Evolutionary conservation across 2,888 invertebrate genomes (phyloP), one percentile per base, ranked within the genome.

Genomic region (Pyralis farinalis): DNA sequence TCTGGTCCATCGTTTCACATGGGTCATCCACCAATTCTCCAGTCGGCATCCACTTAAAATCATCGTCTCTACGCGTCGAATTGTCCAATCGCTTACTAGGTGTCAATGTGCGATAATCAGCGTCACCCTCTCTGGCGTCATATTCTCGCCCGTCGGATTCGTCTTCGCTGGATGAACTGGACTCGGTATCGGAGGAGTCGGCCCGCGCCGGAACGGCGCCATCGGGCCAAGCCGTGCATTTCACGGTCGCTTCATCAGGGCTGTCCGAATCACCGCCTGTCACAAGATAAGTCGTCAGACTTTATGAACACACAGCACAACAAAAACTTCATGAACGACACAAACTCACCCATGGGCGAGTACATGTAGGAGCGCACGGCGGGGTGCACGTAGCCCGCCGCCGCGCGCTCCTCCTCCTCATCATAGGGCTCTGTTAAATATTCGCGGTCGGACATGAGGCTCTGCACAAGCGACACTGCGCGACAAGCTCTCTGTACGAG

Each of bases 31-130:
- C 76, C 59, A 78, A 70, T 43, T 73, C 81, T 44, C 62, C 77
- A 8, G 74, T 72, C 6, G 87, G 90, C 73, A 93, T 90, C 93
- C 93, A 93, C 77, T 91, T 92, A 72, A 93, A 93, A 71, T 92
- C 92, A 68, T 91, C 91, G 70, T 92, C 92, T 64, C 93, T 92
- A 45, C 92, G 83, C 7, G 92, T 92, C 33, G 92, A 91, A 63
- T 91, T 90, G 69, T 92, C 92, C 27, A 78, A 55, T 27, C 80
- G 73, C 51, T 71, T 72, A 46, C 64, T 78, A 9, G 88, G 88
- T 16, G 88, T 88, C 48, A 86, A 55, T 10, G 87, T 88, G 28
- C 75, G 77, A 70, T 93, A 93, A 65, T 93, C 92, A 53, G 89
- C 90, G 63, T 91, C 91, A 65, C 90, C 91, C 45, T 86, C 77